Conservation (phyloP, 2,888 invertebrate genomes). For the Charanyca ferruginea region DNA sequence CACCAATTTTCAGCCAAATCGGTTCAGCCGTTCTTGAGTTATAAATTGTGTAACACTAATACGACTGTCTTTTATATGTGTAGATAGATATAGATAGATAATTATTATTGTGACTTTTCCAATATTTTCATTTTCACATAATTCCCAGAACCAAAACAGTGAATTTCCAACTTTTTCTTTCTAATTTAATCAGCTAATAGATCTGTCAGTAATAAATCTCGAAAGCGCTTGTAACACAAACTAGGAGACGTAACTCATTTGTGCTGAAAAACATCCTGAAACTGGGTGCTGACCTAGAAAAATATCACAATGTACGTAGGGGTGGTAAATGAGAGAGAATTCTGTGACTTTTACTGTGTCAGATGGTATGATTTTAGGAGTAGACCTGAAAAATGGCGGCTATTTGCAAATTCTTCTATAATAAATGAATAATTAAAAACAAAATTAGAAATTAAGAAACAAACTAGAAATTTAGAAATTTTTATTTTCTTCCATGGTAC, state of each 20-base stretch:
- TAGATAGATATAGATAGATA: no score
- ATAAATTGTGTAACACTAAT: no score
- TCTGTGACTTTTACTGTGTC: conserved; percentile 1
- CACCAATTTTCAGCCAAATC: no score
- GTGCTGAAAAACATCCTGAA: conserved; percentile 77
- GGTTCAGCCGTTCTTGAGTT: no score
- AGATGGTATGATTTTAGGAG: neutral
- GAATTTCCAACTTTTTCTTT: conserved; percentile 20
- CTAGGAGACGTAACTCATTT: conserved; percentile 78
- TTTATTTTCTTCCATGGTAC: no score
- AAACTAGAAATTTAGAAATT: no score
- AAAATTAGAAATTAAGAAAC: no score
- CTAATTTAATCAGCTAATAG: conserved; percentile 45
- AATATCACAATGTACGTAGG: conserved; percentile 65
- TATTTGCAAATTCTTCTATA: no score
- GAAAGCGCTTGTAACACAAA: conserved; percentile 46
- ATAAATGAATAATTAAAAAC: no score
- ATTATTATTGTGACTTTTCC: neutral
- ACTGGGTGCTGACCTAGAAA: conserved; percentile 81
- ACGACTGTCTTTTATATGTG: no score
- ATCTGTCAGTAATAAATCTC: conserved; percentile 51
- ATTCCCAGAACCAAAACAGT: conserved; percentile 8
- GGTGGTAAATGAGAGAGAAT: neutral
- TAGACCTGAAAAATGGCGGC: no score
- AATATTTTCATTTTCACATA: neutral